These are phyloP conservation scores for Caenorhabditis brenneri DNA, from an alignment of 1,140 invertebrate genomes.

Conservation along the genomic window DNA sequence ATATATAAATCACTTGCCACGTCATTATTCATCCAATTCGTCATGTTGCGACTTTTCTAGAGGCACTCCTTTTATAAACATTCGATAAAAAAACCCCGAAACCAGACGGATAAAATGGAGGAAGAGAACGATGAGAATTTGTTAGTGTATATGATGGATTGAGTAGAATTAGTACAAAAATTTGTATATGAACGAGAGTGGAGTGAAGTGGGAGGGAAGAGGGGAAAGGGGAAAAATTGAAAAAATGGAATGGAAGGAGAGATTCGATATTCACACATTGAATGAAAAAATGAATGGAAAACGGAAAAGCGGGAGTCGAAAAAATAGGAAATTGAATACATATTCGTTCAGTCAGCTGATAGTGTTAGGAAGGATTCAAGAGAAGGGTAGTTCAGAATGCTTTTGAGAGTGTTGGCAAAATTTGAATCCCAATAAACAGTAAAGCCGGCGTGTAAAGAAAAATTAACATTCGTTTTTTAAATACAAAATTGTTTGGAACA, in stretches of 20 bases:
- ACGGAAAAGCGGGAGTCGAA: background rate
- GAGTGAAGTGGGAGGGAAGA: background rate
- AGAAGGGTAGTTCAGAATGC: too few relatives aligned
- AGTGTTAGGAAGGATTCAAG: too few relatives aligned
- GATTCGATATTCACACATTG: background rate
- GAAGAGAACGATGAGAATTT: background rate
- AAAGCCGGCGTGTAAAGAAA: too few relatives aligned
- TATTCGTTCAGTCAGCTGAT: too few relatives aligned
- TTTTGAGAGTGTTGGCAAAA: too few relatives aligned
- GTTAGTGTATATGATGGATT: background rate
- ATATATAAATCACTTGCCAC: conserved; percentile 35
- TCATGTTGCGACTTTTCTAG: conserved; percentile 31
- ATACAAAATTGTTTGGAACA: too few relatives aligned
- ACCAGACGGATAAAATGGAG: conserved; percentile 33
- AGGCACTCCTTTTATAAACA: conserved; percentile 42
- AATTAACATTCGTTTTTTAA: too few relatives aligned
- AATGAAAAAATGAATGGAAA: background rate
- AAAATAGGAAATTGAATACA: too few relatives aligned
- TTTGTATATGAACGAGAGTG: conserved; percentile 19
- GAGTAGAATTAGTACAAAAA: conserved; percentile 21
- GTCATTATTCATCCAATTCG: conserved; percentile 30
- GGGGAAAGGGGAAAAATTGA: background rate
- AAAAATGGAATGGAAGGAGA: background rate
- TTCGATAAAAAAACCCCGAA: background rate
- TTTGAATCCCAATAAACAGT: too few relatives aligned